Evolutionary conservation across 2,888 invertebrate genomes (phyloP).

Genomic region (Macropis europaea): DNA sequence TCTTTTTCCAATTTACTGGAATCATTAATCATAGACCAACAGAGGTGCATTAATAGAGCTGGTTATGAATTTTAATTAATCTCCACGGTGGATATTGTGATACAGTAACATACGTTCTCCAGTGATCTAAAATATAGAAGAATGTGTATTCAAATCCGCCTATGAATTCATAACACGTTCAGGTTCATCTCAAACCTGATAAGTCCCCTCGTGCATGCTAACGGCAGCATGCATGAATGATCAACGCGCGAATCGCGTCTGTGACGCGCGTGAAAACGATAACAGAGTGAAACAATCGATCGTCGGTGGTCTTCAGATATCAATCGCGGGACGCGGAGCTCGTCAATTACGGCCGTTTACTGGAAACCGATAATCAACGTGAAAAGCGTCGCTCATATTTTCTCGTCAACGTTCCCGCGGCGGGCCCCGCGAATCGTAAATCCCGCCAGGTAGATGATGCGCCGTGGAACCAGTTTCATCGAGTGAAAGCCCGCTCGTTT

Average conservation of each 20-base stretch:
- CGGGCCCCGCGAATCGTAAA: conserved; percentile 47
- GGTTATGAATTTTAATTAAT: too few species aligned
- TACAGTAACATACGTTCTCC: too few species aligned
- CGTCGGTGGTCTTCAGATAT: neutral
- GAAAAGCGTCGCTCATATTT: conserved; percentile 29
- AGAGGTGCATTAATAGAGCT: too few species aligned
- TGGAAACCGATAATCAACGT: conserved; percentile 12
- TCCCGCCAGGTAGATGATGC: conserved; percentile 51
- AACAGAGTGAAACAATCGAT: conserved; percentile 1
- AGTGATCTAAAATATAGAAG: too few species aligned
- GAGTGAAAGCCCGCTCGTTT: conserved; percentile 21
- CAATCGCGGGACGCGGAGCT: conserved; percentile 15
- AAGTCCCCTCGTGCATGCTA: too few species aligned
- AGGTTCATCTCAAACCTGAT: too few species aligned
- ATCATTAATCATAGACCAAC: too few species aligned
- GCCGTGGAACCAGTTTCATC: conserved; percentile 55
- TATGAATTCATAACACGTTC: too few species aligned
- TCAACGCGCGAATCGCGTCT: neutral
- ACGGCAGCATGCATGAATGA: too few species aligned
- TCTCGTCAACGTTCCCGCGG: conserved; percentile 48
- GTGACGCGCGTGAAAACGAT: neutral
- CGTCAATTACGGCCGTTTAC: conserved; percentile 4
- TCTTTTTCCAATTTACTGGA: too few species aligned
- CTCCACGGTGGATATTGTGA: too few species aligned
- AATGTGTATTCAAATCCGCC: too few species aligned